phyloP scores from a whole-genome alignment of 2,113 vertebrate genomes.

The Crotophaga sulcirostris region DNA sequence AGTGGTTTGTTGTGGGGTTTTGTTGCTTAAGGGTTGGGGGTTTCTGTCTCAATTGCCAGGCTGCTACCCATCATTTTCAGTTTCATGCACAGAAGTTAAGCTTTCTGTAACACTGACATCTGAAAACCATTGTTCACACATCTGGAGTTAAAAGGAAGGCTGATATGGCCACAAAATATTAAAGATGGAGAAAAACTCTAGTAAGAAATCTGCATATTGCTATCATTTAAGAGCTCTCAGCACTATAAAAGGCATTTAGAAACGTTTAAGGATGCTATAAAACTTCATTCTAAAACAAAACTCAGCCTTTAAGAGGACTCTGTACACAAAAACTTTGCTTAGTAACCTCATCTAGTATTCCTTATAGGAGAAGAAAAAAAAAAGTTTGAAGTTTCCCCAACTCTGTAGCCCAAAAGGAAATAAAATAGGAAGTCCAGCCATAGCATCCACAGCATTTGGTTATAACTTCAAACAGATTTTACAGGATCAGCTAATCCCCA shows the following conservation, averaged over 20 bases:
- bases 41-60: background rate
- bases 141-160: slow-evolving; percentile 43
- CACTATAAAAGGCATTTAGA: background rate
- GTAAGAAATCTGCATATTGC: slow-evolving; percentile 26
- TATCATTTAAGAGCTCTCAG: slow-evolving; percentile 53
- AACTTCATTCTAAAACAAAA: slow-evolving; percentile 32
- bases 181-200: background rate
- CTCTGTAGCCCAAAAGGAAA: background rate
- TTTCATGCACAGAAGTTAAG: background rate
- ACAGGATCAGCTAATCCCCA: background rate
- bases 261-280: slow-evolving; percentile 50
- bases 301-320: slow-evolving; percentile 12
- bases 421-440: background rate
- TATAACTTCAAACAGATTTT: background rate
- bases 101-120: slow-evolving; percentile 53
- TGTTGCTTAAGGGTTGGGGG: background rate
- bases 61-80: background rate
- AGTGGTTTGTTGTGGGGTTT: background rate
- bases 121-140: slow-evolving; percentile 68
- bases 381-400: background rate
- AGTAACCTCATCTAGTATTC: background rate
- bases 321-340: background rate
- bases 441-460: background rate
- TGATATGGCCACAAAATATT: background rate
- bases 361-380: slow-evolving; percentile 14